Evolutionary conservation across 2,113 vertebrate species (phyloP), one percentile per base, ranked within the genome.

Genomic region (Salminus brasiliensis): DNA sequence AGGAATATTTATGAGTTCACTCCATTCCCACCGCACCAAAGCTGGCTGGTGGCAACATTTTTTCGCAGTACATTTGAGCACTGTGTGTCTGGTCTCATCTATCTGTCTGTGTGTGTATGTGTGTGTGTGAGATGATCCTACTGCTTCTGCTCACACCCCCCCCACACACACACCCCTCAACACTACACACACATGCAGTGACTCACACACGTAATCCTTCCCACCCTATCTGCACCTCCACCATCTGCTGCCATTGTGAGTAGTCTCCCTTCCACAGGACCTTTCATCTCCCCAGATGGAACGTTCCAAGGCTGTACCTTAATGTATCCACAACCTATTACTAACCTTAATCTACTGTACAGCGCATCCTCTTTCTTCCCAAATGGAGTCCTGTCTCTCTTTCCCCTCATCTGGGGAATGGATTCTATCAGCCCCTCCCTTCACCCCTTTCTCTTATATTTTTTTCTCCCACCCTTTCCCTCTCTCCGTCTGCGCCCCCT

Each of bases 161-260:
- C 8, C 29, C 80, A 72, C 83, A 70, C 45, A 30, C 60, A 36
- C 62, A n/a, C 13, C 23, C 68, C 59, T 16, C 59, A n/a, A n/a
- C n/a, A n/a, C 2, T 3, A 53, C 62, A 39, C 55, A 63, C 60
- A 30, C n/a, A 72, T 30, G 41, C 29, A 49, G 32, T 59, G 34
- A 76, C 86, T 73, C 83, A 74, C 79, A 88, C 76, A 72, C 75
- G 71, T 32, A 49, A 70, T 69, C 53, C 81, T 34, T 36, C 81
- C 63, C 27, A 39, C 80, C 74, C 75, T 73, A 75, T 82, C 57
- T 76, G 63, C 67, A 65, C 63, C 84, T 43, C 57, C 65, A 81
- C 88, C 94, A 94, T 93, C 96, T 97, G 96, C 97, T 97, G 91
- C 96, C 97, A 98, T 98, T 98, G 97, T 97, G 94, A 90, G 91